These are phyloP conservation scores for Pomatorhinus ruficollis DNA, from an alignment of 2,113 vertebrate species.

Conservation along the genomic window DNA sequence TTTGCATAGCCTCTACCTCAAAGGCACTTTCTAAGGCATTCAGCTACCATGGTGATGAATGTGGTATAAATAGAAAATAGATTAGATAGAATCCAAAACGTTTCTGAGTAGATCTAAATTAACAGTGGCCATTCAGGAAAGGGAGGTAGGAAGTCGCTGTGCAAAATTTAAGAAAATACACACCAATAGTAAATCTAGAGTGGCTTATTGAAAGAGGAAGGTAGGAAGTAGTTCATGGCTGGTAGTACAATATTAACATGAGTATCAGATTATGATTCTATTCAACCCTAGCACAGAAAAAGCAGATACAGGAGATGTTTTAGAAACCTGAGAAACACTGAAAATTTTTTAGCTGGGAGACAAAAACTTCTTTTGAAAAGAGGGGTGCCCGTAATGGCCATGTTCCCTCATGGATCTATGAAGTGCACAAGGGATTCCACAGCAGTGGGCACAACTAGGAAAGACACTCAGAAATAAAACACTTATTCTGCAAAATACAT, in stretches of 20 bases:
- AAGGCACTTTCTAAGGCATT: slow-evolving; percentile 42
- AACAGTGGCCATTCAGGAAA: slow-evolving; percentile 22
- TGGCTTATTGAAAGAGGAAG: neutral
- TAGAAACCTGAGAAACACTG: neutral
- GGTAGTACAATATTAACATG: neutral
- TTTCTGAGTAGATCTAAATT: slow-evolving; percentile 46
- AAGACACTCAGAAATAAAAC: neutral
- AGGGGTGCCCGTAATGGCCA: neutral
- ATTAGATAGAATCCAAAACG: slow-evolving; percentile 45
- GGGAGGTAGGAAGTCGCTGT: neutral
- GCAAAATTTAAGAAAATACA: slow-evolving; percentile 44
- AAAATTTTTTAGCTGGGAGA: neutral
- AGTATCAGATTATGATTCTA: slow-evolving; percentile 15
- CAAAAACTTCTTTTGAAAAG: neutral
- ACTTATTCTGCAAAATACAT: neutral
- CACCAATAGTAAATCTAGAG: slow-evolving; percentile 14
- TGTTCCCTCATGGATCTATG: neutral
- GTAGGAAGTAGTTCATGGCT: neutral
- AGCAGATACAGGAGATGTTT: neutral
- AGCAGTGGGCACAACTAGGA: neutral
- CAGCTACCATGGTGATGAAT: slow-evolving; percentile 69
- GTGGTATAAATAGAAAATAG: slow-evolving; percentile 61
- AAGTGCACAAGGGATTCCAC: neutral
- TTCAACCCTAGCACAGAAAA: neutral
- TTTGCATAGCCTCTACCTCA: slow-evolving; percentile 39